Conservation (phyloP, 2,888 invertebrate species). For the Tiphia femorata region DNA sequence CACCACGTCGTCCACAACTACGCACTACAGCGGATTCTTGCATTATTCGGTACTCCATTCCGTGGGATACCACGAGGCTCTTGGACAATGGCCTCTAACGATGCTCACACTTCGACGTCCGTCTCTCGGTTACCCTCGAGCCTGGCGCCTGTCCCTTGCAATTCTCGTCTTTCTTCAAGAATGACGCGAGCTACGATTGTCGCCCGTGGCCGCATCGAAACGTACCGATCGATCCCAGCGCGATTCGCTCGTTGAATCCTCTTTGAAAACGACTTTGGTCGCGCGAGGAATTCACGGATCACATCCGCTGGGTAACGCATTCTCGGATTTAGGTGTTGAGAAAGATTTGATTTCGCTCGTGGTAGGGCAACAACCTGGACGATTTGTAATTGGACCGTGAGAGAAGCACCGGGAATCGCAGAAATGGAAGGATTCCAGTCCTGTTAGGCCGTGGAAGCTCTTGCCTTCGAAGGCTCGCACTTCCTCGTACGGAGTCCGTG, state of each 20-base stretch:
- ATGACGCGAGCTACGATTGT: not conserved
- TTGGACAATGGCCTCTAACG: constrained; percentile 39
- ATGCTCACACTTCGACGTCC: constrained; percentile 23
- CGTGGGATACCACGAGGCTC: constrained; percentile 17
- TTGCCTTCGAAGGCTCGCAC: constrained; percentile 5
- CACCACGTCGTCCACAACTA: no score
- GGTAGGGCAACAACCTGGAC: no score
- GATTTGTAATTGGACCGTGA: no score
- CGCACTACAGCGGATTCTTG: no score
- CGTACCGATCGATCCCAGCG: no score
- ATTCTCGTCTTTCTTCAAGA: constrained; percentile 5
- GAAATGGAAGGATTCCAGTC: not conserved
- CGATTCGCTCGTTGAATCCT: no score
- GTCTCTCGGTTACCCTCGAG: constrained; percentile 18
- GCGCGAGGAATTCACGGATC: no score
- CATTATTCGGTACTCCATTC: constrained; percentile 8
- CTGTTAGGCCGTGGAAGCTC: not conserved
- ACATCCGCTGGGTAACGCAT: no score
- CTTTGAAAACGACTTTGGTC: no score
- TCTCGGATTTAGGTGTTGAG: no score
- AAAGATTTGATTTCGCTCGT: no score
- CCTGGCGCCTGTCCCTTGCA: constrained; percentile 19
- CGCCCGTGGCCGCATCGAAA: not conserved
- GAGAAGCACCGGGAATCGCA: no score
- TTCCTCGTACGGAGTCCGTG: constrained; percentile 20